These are phyloP conservation scores for Drosophila mayri DNA, from an alignment of 1,140 invertebrate species.

Conservation along the genomic window DNA sequence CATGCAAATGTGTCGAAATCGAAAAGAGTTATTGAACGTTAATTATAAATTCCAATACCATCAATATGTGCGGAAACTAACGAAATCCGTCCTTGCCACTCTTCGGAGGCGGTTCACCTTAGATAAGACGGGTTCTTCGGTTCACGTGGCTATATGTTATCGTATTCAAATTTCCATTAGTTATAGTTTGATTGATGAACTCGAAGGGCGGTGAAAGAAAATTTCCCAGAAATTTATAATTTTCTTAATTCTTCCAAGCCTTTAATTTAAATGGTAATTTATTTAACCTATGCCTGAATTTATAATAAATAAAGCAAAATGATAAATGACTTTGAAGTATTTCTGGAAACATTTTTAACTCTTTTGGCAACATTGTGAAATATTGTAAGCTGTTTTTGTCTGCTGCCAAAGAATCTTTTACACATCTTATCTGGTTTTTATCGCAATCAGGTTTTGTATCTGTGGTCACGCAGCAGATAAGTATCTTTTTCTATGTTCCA, in stretches of 20 bases:
- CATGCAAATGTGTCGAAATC: constrained; percentile 51
- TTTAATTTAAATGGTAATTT: neutral
- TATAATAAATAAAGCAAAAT: neutral
- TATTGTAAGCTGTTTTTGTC: constrained; percentile 15
- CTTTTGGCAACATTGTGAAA: constrained; percentile 14
- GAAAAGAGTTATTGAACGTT: constrained; percentile 75
- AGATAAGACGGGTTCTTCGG: constrained; percentile 52
- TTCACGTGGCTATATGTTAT: constrained; percentile 57
- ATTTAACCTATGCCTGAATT: neutral
- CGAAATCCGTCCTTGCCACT: constrained; percentile 60
- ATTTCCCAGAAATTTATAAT: constrained; percentile 22
- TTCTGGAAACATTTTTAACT: constrained; percentile 9
- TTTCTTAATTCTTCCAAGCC: neutral
- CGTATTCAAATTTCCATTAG: constrained; percentile 52
- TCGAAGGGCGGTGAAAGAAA: constrained; percentile 3
- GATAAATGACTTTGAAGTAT: neutral
- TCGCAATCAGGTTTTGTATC: constrained; percentile 15
- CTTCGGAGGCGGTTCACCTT: constrained; percentile 55
- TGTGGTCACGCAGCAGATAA: constrained; percentile 42
- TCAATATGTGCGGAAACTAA: constrained; percentile 45
- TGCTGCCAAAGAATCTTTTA: constrained; percentile 5
- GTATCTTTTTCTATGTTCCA: constrained; percentile 15
- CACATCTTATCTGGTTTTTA: constrained; percentile 28
- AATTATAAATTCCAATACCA: constrained; percentile 77
- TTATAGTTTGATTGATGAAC: constrained; percentile 57